phyloP scores from a whole-genome alignment of 2,113 vertebrate genomes.

The Ammodramus savannarum region DNA sequence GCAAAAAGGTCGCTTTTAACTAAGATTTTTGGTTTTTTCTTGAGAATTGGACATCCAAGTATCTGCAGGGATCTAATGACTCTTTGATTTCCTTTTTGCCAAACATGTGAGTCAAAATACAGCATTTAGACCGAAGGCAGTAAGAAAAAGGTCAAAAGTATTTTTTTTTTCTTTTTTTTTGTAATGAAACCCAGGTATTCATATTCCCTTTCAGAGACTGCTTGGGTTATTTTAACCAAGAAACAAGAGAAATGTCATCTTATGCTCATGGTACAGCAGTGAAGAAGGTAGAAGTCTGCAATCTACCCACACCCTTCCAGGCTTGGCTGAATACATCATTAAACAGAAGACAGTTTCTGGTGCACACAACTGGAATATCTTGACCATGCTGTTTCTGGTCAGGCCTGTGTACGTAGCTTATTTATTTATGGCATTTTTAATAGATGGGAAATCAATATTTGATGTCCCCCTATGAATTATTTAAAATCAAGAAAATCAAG shows the following conservation, averaged over 20 bases:
- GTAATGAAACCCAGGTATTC: background rate
- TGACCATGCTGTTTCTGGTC: conserved; percentile 11
- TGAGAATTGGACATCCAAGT: background rate
- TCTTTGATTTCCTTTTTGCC: background rate
- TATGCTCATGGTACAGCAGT: background rate
- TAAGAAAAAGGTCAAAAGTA: background rate
- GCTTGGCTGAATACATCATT: conserved; percentile 18
- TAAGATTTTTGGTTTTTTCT: background rate
- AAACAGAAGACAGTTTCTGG: background rate
- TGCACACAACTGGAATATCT: background rate
- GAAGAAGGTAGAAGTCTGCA: background rate
- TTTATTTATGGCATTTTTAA: conserved; percentile 62
- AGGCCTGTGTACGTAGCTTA: background rate
- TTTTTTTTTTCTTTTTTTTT: background rate
- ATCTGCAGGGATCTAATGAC: background rate
- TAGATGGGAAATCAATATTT: conserved; percentile 45
- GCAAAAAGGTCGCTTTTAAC: background rate
- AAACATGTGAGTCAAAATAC: background rate
- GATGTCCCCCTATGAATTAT: conserved; percentile 40
- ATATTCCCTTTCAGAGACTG: background rate
- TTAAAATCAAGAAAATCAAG: conserved; percentile 57
- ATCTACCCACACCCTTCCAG: background rate
- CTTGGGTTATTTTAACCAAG: background rate
- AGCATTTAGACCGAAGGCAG: background rate
- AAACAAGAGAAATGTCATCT: background rate